Evolutionary conservation across 35 echinoderm and acorn worm species (phyloP).

Genomic region (Apostichopus parvimensis): DNA sequence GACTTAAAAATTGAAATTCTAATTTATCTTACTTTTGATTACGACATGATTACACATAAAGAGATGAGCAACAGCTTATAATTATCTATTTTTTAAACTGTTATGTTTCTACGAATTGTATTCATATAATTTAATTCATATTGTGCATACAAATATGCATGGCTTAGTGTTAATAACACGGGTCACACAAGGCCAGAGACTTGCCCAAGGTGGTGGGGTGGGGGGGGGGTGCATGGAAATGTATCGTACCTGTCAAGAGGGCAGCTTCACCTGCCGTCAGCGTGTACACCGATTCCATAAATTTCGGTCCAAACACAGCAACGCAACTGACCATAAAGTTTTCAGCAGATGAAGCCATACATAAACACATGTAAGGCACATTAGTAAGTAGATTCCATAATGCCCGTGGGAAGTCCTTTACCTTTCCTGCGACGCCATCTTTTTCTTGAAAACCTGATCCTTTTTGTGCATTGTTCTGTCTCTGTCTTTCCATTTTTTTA

Average conservation of each 20-base stretch:
- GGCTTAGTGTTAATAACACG: too few relatives aligned
- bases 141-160: too few relatives aligned
- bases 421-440: neutral
- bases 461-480: slow-evolving; percentile 19
- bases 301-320: slow-evolving; percentile 86
- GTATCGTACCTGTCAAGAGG: slow-evolving; percentile 63
- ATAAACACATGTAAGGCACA: slow-evolving; percentile 75
- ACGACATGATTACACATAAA: too few relatives aligned
- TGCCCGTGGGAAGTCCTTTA: slow-evolving; percentile 77
- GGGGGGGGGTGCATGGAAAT: too few relatives aligned
- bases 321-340: slow-evolving; percentile 74
- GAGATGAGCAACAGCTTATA: too few relatives aligned
- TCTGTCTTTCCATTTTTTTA: slow-evolving; percentile 21
- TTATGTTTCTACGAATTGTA: too few relatives aligned
- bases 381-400: slow-evolving; percentile 73
- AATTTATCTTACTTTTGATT: too few relatives aligned
- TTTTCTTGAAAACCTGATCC: neutral
- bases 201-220: too few relatives aligned
- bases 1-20: too few relatives aligned
- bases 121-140: too few relatives aligned
- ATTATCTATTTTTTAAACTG: too few relatives aligned
- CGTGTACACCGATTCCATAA: slow-evolving; percentile 73
- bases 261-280: slow-evolving; percentile 75
- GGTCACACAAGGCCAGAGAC: too few relatives aligned
- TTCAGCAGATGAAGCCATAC: slow-evolving; percentile 62